phyloP scores from a whole-genome alignment of 2,888 invertebrate genomes.

The Coleophora flavipennella region DNA sequence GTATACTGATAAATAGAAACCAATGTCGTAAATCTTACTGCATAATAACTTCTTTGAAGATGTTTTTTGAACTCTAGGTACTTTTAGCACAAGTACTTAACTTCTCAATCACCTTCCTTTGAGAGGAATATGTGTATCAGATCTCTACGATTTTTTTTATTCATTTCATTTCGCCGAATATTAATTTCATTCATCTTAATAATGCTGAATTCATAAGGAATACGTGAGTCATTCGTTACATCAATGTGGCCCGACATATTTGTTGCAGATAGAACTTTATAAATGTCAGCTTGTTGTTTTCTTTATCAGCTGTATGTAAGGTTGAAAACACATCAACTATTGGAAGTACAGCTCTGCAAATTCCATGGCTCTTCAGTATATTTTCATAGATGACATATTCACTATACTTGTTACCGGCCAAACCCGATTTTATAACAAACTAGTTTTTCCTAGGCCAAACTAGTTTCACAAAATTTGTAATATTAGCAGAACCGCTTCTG shows the following conservation, averaged over 20 bases:
- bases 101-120: no score
- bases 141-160: not conserved
- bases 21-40: no score
- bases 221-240: slow-evolving; percentile 59
- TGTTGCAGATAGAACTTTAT: slow-evolving; percentile 42
- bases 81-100: no score
- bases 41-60: no score
- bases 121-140: slow-evolving; percentile 4
- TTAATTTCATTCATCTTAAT: slow-evolving; percentile 58
- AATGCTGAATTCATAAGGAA: slow-evolving; percentile 67
- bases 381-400: not conserved
- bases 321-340: no score
- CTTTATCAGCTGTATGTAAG: slow-evolving; percentile 38
- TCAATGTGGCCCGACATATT: slow-evolving; percentile 59
- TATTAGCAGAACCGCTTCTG: no score
- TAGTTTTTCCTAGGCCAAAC: no score
- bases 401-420: no score
- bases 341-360: not conserved
- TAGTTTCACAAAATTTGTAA: no score
- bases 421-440: no score
- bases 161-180: slow-evolving; percentile 32
- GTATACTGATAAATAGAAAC: no score
- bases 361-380: not conserved
- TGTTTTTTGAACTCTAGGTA: no score
- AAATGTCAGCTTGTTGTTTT: slow-evolving; percentile 55